Base-by-base conservation (phyloP, 2,113 vertebrate genomes). In the Indicator maculatus region DNA sequence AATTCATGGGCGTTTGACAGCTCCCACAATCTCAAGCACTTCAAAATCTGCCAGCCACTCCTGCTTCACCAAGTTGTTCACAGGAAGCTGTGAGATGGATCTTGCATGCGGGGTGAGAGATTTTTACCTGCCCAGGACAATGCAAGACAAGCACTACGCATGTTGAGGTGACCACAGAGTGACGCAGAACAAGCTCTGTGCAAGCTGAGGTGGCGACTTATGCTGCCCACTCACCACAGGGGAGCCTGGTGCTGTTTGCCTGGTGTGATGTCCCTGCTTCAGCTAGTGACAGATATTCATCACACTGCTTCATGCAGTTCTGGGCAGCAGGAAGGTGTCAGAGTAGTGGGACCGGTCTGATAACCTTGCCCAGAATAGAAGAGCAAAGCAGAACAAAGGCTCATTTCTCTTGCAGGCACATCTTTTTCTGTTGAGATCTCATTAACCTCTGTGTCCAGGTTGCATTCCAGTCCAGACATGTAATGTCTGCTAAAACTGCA, bases 361-460 rank as follows among this genome's bases (percentile, higher is more conserved):
- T 59, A 60, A 67, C 88, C 75, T 83, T 81, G 92, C 79, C 86
- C 80, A 80, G 76, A 92, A 89, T 18, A 88, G 88, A 94, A 30
- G 88, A 89, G 64, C 2, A 9, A 28, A 78, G 77, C 77, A 71
- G 76, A 95, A 81, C 86, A 93, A 67, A 64, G 77, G 83, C 88
- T 94, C 8, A 1, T 92, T 88, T 81, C 76, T 86, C 88, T 92
- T 84, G 90, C 83, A 89, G 83, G 71, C 89, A 61, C 92, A 92
- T 92, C 92, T 82, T 94, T 91, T 75, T 90, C 88, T 89, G 0
- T 82, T 95, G 80, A 93, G 77, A 84, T 55, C 91, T 94, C 83
- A 9, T 83, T 76, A 92, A 78, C 70, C 53, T 86, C 77, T 18
- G 2, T 58, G 44, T 88, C 70, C 70, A 11, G 0, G 66, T 77